Evolutionary conservation across 2,113 vertebrate genomes (phyloP), one percentile per base, ranked within the genome.

Genomic region (Anseranas semipalmata): DNA sequence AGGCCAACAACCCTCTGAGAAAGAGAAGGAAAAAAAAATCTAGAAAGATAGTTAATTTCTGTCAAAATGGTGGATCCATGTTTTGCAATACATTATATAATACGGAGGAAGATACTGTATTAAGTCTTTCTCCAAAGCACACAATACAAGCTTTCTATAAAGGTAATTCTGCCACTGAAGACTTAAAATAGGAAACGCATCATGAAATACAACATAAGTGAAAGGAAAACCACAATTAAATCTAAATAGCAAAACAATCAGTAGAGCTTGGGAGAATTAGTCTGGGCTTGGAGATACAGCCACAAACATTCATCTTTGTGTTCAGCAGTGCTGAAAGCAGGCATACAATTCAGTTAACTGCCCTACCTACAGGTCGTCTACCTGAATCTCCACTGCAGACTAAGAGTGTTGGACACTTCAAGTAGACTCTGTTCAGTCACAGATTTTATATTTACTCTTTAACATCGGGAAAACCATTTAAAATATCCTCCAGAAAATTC

Each of bases 261-360:
- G 45, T 11, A 45, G 16, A 48, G 9, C 13, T 2, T 45, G 28
- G 50, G 24, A 59, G 25, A 79, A 46, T n/a, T 77, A 32, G 73
- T 45, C 32, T 62, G 76, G n/a, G 18, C 45, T 91, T 58, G 18
- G 37, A 92, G 16, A 58, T 35, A 43, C 2, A 21, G 59, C 45
- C 52, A 43, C 48, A 70, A 74, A 56, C 55, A 66, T 76, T 87
- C 45, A 16, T 74, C 32, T 86, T 46, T 28, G 9, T 55, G 41
- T 22, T 89, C 67, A 78, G 68, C 55, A 52, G 35, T 1, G 0
- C 18, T 77, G 75, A 80, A 94, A 74, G 6, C 77, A 74, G 30
- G n/a, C 48, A 87, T 25, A 84, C 83, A 86, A 66, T 83, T 70
- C 27, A 92, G 53, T 91, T 95, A 94, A 70, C 15, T 70, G 30